phyloP scores from a whole-genome alignment of 1,140 invertebrate species.

The Pogonus chalceus region DNA sequence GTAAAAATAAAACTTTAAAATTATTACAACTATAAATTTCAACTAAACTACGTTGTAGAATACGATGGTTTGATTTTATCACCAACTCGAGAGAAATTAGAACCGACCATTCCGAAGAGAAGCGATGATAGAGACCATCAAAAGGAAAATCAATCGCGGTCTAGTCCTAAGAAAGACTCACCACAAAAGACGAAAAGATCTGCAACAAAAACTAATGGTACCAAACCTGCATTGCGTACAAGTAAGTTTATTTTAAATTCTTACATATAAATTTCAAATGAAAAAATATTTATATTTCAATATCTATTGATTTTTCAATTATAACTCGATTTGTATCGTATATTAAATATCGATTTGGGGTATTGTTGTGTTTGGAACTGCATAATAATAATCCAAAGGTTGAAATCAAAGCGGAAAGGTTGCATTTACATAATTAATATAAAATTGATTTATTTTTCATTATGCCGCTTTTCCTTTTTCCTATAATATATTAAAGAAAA shows the following conservation, averaged over 20 bases:
- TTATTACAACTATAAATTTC: too few species aligned
- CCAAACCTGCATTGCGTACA: slow-evolving; percentile 17
- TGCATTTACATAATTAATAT: too few species aligned
- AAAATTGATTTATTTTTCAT: too few species aligned
- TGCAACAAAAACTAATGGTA: slow-evolving; percentile 18
- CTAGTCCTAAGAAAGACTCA: slow-evolving; percentile 52
- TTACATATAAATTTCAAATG: too few species aligned
- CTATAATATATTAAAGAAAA: too few species aligned
- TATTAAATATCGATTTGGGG: slow-evolving; percentile 12
- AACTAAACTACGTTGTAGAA: slow-evolving; percentile 26
- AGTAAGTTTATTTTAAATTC: slow-evolving; percentile 10
- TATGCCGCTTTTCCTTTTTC: too few species aligned
- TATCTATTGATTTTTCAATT: neutral
- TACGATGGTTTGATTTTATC: slow-evolving; percentile 43
- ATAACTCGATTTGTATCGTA: neutral
- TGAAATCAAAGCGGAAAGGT: too few species aligned
- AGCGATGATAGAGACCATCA: slow-evolving; percentile 41
- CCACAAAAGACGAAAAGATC: slow-evolving; percentile 26
- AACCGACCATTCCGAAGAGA: slow-evolving; percentile 54
- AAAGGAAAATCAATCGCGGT: slow-evolving; percentile 45
- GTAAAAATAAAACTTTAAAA: slow-evolving; percentile 17
- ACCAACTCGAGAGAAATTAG: slow-evolving; percentile 58
- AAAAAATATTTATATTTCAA: too few species aligned
- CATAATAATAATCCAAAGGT: too few species aligned
- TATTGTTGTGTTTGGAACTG: too few species aligned